Percentiles rank a stretch among this genome's conserved stretches.
These are phyloP conservation scores for Omphaloscelis lunosa DNA, from an alignment of 2,888 invertebrate species.

Conservation along the genomic window DNA sequence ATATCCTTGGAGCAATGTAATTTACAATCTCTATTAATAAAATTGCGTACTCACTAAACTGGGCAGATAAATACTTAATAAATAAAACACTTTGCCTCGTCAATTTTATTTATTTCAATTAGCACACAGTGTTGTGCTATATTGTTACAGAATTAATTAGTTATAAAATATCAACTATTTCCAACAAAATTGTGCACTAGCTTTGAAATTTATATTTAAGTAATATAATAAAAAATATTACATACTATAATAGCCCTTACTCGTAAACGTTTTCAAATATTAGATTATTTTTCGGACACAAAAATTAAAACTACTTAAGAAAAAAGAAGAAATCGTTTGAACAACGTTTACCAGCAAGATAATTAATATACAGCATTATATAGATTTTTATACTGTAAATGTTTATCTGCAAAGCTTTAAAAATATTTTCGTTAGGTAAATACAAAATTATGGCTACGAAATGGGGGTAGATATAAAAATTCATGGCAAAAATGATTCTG, in stretches of 20 bases:
- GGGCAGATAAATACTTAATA: conserved; percentile 16
- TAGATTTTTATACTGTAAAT: conserved; percentile 54
- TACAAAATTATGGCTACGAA: conserved; percentile 72
- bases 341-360: conserved; percentile 58
- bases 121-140: conserved; percentile 86
- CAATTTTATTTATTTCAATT: conserved; percentile 85
- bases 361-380: conserved; percentile 57
- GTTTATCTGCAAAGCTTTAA: conserved; percentile 60
- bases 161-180: conserved; percentile 82
- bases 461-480: conserved; percentile 67
- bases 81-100: conserved; percentile 70
- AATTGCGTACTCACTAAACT: neutral
- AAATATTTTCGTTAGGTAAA: conserved; percentile 59
- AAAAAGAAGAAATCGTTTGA: conserved; percentile 50
- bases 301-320: conserved; percentile 52
- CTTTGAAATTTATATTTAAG: conserved; percentile 73
- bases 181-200: conserved; percentile 86
- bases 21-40: neutral
- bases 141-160: conserved; percentile 84
- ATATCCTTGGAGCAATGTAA: neutral
- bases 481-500: conserved; percentile 73
- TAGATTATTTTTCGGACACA: conserved; percentile 38
- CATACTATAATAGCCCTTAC: conserved; percentile 53
- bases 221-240: conserved; percentile 68
- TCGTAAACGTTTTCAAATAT: conserved; percentile 56